A percentile compares a stretch with the other conserved stretches of the same genome.
phyloP scores from a whole-genome alignment of 2,888 invertebrate genomes.

The Exephanes ischioxanthus region DNA sequence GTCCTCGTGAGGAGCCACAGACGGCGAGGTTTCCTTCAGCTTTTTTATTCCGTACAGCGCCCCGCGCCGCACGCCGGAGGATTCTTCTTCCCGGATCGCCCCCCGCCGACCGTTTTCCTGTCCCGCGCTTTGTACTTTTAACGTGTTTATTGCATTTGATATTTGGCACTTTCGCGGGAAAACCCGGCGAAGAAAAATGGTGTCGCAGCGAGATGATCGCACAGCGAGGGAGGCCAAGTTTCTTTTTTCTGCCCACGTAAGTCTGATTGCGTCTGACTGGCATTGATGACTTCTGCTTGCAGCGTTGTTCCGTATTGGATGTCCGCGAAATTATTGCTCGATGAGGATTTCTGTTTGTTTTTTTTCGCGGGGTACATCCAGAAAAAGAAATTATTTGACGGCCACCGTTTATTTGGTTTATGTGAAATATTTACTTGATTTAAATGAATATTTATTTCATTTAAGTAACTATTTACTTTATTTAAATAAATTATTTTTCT shows the following conservation, averaged over 20 bases:
- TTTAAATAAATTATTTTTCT: too few species aligned
- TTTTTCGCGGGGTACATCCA: too few species aligned
- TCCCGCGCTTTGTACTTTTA: constrained; percentile 6
- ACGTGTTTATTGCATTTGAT: constrained; percentile 32
- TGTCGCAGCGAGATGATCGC: background rate
- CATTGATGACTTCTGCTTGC: background rate
- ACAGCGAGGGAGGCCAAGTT: constrained; percentile 23
- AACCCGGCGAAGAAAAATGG: background rate
- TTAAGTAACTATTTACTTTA: too few species aligned
- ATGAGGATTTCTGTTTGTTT: too few species aligned
- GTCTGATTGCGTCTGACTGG: background rate
- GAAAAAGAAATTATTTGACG: too few species aligned
- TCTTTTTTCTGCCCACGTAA: background rate
- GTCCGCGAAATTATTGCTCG: too few species aligned
- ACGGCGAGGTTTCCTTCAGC: constrained; percentile 9
- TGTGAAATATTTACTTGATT: too few species aligned
- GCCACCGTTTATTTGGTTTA: too few species aligned
- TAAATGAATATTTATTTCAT: too few species aligned
- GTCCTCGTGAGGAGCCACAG: constrained; percentile 3
- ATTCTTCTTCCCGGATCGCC: background rate
- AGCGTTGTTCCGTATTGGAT: too few species aligned
- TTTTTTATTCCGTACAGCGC: constrained; percentile 1
- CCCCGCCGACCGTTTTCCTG: background rate
- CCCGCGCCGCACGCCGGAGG: background rate
- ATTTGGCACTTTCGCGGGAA: constrained; percentile 12